These are phyloP conservation scores for Caenorhabditis sp. DNA, from an alignment of 2,888 invertebrate genomes.

Conservation along the genomic window DNA sequence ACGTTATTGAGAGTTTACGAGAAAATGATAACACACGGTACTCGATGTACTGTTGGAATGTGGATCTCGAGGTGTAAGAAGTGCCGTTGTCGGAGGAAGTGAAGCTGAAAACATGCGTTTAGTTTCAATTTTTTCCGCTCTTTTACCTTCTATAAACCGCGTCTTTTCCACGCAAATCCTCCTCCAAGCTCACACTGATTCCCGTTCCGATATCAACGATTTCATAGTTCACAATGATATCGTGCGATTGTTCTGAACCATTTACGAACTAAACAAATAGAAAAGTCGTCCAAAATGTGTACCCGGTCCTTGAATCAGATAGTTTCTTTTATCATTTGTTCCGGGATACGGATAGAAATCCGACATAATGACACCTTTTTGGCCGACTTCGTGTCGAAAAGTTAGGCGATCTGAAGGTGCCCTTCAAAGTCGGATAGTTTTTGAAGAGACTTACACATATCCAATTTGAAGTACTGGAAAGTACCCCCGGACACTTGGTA, in stretches of 20 bases:
- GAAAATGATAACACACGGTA: no score
- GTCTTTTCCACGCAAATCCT: not conserved
- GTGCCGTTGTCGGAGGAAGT: not conserved
- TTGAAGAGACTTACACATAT: not conserved
- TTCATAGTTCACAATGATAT: not conserved
- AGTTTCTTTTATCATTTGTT: not conserved
- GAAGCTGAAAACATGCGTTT: not conserved
- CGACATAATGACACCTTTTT: not conserved
- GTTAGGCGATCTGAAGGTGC: not conserved
- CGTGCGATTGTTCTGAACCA: not conserved
- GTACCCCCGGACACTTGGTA: not conserved
- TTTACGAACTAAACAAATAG: not conserved
- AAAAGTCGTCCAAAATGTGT: no score
- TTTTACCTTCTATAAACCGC: constrained; percentile 4
- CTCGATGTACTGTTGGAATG: constrained; percentile 5
- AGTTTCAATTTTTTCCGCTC: not conserved
- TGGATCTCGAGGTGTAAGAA: not conserved
- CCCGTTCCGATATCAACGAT: not conserved
- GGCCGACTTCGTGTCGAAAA: not conserved
- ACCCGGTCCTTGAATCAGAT: not conserved
- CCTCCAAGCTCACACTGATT: not conserved
- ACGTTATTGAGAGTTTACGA: no score
- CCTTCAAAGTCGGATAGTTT: not conserved
- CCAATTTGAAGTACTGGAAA: not conserved
- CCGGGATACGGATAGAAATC: not conserved